These are phyloP conservation scores for Deilephila porcellus DNA, from an alignment of 2,888 invertebrate genomes.

Conservation along the genomic window DNA sequence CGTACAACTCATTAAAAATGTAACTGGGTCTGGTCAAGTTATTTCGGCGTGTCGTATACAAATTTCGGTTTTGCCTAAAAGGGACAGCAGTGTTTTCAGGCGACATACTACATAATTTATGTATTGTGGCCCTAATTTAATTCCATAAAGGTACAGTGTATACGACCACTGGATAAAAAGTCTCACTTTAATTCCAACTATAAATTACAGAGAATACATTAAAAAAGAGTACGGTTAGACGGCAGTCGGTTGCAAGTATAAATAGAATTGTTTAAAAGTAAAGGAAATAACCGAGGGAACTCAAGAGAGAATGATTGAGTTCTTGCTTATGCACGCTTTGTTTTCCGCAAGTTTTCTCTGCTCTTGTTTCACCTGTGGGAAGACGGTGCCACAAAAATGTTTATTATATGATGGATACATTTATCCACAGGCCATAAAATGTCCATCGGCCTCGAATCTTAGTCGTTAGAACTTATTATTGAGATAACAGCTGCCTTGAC, in stretches of 20 bases:
- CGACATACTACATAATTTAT: constrained; percentile 19
- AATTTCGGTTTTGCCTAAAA: constrained; percentile 12
- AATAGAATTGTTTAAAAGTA: not conserved
- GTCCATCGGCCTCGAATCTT: no score
- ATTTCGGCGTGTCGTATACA: constrained; percentile 24
- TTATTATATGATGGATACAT: no score
- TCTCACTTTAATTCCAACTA: not conserved
- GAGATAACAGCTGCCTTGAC: no score
- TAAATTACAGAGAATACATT: not conserved
- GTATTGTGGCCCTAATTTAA: constrained; percentile 7
- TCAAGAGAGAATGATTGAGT: no score
- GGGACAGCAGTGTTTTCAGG: constrained; percentile 17
- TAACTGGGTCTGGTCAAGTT: constrained; percentile 26
- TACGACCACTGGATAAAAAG: not conserved
- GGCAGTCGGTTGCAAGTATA: not conserved
- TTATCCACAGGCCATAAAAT: no score
- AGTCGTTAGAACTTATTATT: no score
- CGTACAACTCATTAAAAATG: constrained; percentile 18
- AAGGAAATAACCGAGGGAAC: not conserved
- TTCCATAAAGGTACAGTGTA: not conserved
- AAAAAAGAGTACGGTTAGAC: not conserved
- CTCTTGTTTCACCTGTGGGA: no score
- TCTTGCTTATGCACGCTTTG: no score
- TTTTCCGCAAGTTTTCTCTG: no score
- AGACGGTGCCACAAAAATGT: no score